Evolutionary conservation across 2,113 vertebrate genomes (phyloP).

Genomic region (Tringa solitaria): DNA sequence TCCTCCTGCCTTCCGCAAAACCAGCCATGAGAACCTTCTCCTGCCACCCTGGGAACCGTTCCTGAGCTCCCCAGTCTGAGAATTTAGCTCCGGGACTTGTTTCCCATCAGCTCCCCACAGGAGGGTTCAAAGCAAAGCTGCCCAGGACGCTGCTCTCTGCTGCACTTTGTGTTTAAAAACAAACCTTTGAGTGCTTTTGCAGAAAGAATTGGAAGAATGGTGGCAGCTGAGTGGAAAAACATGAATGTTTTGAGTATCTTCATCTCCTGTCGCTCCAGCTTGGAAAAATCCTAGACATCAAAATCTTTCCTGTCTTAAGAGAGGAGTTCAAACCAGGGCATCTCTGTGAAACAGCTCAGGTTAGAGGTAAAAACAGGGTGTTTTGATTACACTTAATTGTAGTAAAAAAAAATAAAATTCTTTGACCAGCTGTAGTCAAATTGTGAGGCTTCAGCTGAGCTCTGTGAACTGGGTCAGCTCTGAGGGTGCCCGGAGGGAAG

Average conservation of each 20-base stretch:
- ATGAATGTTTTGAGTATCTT: background rate
- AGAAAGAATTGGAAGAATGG: constrained; percentile 34
- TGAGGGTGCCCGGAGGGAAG: background rate
- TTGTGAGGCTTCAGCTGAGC: background rate
- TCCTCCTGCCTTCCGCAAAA: background rate
- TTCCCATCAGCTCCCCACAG: background rate
- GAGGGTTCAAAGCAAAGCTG: background rate
- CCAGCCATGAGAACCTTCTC: background rate
- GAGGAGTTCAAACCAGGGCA: constrained; percentile 12
- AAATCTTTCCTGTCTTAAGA: background rate
- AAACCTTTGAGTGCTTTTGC: background rate
- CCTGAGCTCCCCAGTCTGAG: background rate
- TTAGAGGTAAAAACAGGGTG: background rate
- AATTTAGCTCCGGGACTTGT: background rate
- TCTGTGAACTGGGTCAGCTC: background rate
- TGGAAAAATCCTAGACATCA: background rate
- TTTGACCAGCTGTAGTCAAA: background rate
- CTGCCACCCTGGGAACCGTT: background rate
- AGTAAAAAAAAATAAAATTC: background rate
- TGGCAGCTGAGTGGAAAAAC: constrained; percentile 19
- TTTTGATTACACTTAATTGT: background rate
- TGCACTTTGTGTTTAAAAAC: background rate
- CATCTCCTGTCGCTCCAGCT: background rate
- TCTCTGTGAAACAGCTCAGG: background rate
- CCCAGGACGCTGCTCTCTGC: background rate